A percentile compares a stretch with the other conserved stretches of the same genome.
phyloP scores from a whole-genome alignment of 2,888 invertebrate species.

The Meloe dianella region DNA sequence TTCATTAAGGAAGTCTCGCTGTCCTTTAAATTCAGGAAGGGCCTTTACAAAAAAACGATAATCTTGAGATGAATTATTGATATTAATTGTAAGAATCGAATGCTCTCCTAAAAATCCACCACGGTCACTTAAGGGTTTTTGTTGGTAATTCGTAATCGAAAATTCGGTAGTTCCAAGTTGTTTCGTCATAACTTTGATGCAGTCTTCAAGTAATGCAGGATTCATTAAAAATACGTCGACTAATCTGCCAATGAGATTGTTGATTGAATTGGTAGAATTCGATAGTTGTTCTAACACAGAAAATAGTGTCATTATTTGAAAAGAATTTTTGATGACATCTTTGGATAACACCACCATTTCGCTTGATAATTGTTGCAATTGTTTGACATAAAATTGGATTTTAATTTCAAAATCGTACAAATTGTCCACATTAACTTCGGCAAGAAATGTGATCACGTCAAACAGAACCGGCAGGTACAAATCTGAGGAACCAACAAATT shows the following conservation, averaged over 20 bases:
- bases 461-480: neutral
- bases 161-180: conserved; percentile 24
- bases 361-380: neutral
- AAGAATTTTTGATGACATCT: neutral
- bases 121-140: conserved; percentile 23
- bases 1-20: conserved; percentile 60
- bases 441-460: neutral
- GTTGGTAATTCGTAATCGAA: conserved; percentile 22
- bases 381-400: neutral
- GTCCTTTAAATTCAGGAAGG: conserved; percentile 62
- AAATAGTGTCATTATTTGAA: neutral
- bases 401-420: neutral
- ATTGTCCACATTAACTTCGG: neutral
- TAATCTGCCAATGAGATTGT: neutral
- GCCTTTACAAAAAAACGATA: conserved; percentile 66
- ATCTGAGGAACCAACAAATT: neutral
- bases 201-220: conserved; percentile 17
- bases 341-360: neutral
- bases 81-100: conserved; percentile 32
- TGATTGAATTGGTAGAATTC: neutral
- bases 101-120: conserved; percentile 45
- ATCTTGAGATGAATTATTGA: conserved; percentile 22
- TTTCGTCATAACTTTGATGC: conserved; percentile 20
- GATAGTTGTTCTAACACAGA: neutral
- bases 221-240: neutral